A percentile compares a stretch with the other conserved stretches of the same genome.
phyloP scores from a whole-genome alignment of 2,113 vertebrate species.

The Acanthisitta chloris region DNA sequence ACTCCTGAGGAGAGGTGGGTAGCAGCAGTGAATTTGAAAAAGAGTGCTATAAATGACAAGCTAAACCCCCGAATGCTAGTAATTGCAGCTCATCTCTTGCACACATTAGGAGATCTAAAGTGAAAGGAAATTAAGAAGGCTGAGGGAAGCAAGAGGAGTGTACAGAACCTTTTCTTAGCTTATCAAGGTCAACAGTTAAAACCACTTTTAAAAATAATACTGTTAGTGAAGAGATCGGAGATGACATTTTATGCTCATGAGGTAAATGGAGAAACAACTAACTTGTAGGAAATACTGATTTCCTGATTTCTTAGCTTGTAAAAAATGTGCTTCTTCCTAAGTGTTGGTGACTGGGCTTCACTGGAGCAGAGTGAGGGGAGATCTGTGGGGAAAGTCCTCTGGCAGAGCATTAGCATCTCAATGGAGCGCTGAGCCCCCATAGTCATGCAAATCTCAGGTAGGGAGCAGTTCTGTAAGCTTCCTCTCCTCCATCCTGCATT shows the following conservation, averaged over 20 bases:
- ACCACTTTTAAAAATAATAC: neutral
- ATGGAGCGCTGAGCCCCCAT: neutral
- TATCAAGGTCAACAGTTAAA: too few species aligned
- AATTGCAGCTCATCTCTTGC: neutral
- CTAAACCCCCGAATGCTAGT: neutral
- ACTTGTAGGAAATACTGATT: neutral
- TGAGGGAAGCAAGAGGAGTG: neutral
- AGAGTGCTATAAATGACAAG: neutral
- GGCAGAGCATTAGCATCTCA: neutral
- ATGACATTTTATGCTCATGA: neutral
- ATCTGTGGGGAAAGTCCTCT: neutral
- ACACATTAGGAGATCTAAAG: neutral
- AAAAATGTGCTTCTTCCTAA: neutral
- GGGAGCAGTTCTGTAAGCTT: neutral
- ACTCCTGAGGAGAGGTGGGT: neutral
- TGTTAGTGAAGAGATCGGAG: neutral
- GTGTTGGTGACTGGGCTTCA: neutral
- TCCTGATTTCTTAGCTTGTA: neutral
- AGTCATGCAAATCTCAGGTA: neutral
- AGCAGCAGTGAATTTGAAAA: neutral
- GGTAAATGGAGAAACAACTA: neutral
- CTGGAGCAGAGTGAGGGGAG: neutral
- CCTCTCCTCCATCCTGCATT: neutral
- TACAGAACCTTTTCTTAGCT: neutral
- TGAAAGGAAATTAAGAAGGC: neutral